Evolutionary conservation across 2,888 invertebrate genomes (phyloP).

Genomic region (Gymnocheta viridis): DNA sequence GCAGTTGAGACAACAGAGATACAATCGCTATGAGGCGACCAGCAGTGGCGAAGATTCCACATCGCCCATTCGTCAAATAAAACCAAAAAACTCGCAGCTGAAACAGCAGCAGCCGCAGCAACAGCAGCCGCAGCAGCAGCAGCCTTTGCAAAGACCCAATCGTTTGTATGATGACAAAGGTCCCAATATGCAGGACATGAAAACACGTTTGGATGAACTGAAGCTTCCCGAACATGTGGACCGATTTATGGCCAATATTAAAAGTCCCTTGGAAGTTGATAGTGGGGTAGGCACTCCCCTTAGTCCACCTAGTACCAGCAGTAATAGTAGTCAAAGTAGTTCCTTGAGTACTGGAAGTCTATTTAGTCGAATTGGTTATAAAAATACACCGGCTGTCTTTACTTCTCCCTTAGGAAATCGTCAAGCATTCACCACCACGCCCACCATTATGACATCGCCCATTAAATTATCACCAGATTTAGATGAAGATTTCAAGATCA

Average conservation of each 20-base stretch:
- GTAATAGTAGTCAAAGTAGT: constrained; percentile 73
- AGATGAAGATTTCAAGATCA: constrained; percentile 8
- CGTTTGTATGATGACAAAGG: constrained; percentile 75
- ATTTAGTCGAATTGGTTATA: constrained; percentile 80
- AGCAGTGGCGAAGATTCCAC: constrained; percentile 77
- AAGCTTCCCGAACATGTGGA: constrained; percentile 80
- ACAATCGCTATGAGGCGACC: constrained; percentile 79
- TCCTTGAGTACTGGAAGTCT: constrained; percentile 75
- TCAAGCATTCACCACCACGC: constrained; percentile 66
- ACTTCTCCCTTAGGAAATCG: constrained; percentile 75
- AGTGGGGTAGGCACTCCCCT: constrained; percentile 87
- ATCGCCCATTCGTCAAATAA: constrained; percentile 73
- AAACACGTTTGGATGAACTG: constrained; percentile 77
- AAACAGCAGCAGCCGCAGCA: constrained; percentile 32
- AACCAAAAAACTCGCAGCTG: constrained; percentile 11
- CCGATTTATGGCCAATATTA: constrained; percentile 78
- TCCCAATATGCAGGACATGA: constrained; percentile 73
- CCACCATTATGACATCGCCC: constrained; percentile 49
- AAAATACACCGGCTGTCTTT: constrained; percentile 76
- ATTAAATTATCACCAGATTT: constrained; percentile 51
- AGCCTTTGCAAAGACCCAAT: constrained; percentile 81
- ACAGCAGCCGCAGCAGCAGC: constrained; percentile 26
- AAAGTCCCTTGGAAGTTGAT: constrained; percentile 82
- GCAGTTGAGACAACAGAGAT: constrained; percentile 86
- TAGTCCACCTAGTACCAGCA: constrained; percentile 83